A percentile compares a stretch with the other conserved stretches of the same genome.
phyloP scores from a whole-genome alignment of 2,113 vertebrate genomes.

The Colossoma macropomum region DNA sequence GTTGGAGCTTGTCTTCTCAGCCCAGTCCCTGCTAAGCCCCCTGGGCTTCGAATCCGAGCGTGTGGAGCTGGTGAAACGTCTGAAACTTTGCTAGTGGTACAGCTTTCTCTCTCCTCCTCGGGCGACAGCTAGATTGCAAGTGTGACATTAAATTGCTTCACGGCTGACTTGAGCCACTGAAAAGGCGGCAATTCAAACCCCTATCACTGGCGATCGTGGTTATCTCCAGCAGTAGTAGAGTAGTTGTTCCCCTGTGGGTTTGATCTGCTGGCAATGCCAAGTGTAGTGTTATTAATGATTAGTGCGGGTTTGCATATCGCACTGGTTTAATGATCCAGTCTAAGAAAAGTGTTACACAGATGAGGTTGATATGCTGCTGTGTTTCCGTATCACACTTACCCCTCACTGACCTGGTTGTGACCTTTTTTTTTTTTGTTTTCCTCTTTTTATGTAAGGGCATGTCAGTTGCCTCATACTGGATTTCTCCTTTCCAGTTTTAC shows the following conservation, averaged over 20 bases:
- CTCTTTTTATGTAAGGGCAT: neutral
- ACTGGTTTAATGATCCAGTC: slow-evolving; percentile 36
- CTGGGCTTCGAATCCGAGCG: neutral
- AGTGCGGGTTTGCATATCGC: slow-evolving; percentile 6
- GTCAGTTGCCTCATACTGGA: neutral
- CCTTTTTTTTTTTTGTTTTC: neutral
- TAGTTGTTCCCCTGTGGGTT: neutral
- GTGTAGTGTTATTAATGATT: slow-evolving; percentile 38
- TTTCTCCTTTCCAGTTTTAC: neutral
- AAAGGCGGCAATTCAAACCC: slow-evolving; percentile 15
- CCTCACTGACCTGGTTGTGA: slow-evolving; percentile 34
- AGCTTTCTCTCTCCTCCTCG: slow-evolving; percentile 4
- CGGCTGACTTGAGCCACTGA: neutral
- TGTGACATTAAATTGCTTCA: slow-evolving; percentile 42
- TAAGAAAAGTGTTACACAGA: slow-evolving; percentile 22
- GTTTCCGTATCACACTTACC: slow-evolving; percentile 27
- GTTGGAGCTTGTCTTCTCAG: neutral
- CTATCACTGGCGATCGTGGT: slow-evolving; percentile 13
- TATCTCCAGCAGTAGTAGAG: neutral
- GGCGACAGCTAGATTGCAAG: slow-evolving; percentile 37
- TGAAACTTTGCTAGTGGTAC: neutral
- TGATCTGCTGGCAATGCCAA: slow-evolving; percentile 16
- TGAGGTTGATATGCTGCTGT: neutral
- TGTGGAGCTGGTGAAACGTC: slow-evolving; percentile 1
- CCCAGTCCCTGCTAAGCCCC: neutral